phyloP scores from a whole-genome alignment of 2,888 invertebrate genomes.

The Noctua comes region DNA sequence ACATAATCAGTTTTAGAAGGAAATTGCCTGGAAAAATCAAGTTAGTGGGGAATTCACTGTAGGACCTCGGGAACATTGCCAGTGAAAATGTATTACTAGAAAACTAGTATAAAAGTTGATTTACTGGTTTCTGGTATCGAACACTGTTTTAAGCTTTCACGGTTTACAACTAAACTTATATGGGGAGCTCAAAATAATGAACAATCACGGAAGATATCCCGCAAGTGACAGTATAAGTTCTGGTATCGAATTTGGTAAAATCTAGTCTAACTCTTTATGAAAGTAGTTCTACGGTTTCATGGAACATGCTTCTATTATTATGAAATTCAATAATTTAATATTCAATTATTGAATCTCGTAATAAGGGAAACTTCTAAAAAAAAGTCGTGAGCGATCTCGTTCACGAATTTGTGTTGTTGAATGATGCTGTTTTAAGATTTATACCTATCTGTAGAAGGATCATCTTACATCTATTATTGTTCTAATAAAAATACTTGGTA shows the following conservation, averaged over 20 bases:
- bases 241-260: background rate
- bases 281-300: background rate
- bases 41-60: slow-evolving; percentile 48
- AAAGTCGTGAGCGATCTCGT: too few species aligned
- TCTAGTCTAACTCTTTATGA: background rate
- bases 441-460: background rate
- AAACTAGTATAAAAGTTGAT: slow-evolving; percentile 13
- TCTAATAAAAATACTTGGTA: background rate
- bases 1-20: slow-evolving; percentile 51
- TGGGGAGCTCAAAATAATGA: too few species aligned
- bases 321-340: background rate
- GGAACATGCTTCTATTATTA: background rate
- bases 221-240: too few species aligned
- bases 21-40: slow-evolving; percentile 57
- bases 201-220: too few species aligned
- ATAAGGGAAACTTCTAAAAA: too few species aligned
- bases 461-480: background rate
- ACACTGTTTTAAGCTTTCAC: too few species aligned
- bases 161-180: too few species aligned
- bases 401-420: too few species aligned
- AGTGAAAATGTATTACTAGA: slow-evolving; percentile 25
- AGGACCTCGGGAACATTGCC: slow-evolving; percentile 40
- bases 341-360: too few species aligned
- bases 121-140: too few species aligned
- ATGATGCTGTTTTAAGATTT: background rate